These are phyloP conservation scores for Porites lutea DNA, from an alignment of 64 coral and sea anemone species.

Conservation along the genomic window DNA sequence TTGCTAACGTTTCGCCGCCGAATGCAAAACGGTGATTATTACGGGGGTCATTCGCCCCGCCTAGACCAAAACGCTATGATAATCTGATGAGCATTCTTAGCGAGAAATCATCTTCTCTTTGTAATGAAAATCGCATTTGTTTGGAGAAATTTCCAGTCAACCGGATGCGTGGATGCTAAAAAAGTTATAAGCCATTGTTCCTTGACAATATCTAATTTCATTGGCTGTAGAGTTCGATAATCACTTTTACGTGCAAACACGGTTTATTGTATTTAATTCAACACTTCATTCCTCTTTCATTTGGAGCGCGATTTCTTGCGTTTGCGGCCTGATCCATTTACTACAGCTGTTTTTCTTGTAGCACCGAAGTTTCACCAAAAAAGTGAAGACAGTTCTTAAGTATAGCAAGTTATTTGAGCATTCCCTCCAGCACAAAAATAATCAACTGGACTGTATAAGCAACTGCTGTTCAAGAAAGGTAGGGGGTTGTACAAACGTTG, in stretches of 20 bases:
- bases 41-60: background rate
- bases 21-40: background rate
- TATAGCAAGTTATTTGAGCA: background rate
- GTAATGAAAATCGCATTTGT: slow-evolving; percentile 21
- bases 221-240: slow-evolving; percentile 3
- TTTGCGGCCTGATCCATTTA: background rate
- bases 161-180: background rate
- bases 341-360: background rate
- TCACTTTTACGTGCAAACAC: background rate
- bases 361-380: background rate
- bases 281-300: slow-evolving; percentile 1
- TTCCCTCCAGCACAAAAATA: background rate
- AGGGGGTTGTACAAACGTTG: background rate
- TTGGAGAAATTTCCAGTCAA: background rate
- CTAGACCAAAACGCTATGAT: background rate
- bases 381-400: background rate
- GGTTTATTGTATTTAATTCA: background rate
- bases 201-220: background rate
- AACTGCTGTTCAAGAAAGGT: background rate
- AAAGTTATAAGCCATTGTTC: slow-evolving; percentile 1
- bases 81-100: background rate
- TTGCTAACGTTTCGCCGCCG: background rate
- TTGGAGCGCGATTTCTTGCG: background rate
- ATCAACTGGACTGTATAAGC: background rate
- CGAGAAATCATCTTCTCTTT: background rate